phyloP scores from a whole-genome alignment of 2,888 invertebrate species.

The Drosophila birchii region DNA sequence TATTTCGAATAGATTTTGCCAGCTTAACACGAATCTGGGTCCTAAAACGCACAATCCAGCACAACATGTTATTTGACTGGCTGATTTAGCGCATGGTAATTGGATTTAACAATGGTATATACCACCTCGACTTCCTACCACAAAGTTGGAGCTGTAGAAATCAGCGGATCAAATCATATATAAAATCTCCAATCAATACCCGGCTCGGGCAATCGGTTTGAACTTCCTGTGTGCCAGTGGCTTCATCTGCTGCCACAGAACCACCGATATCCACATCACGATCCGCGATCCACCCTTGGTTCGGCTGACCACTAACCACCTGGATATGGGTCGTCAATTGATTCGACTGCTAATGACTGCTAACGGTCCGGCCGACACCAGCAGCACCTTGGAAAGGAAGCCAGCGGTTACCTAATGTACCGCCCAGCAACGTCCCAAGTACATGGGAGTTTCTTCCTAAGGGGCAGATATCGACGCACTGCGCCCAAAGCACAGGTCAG shows the following conservation, averaged over 20 bases:
- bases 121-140: neutral
- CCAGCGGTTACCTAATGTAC: conserved; percentile 63
- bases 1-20: neutral
- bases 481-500: conserved; percentile 6
- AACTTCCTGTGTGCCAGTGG: conserved; percentile 44
- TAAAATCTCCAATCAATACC: conserved; percentile 18
- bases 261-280: conserved; percentile 9
- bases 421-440: conserved; percentile 14
- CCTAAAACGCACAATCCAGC: neutral
- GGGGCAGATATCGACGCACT: conserved; percentile 24
- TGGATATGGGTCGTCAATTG: conserved; percentile 77
- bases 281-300: conserved; percentile 23
- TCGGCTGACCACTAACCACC: conserved; percentile 38
- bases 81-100: neutral
- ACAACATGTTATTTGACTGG: neutral
- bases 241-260: conserved; percentile 18
- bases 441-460: conserved; percentile 19
- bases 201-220: conserved; percentile 27
- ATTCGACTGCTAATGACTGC: conserved; percentile 74
- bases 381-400: conserved; percentile 54
- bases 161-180: conserved; percentile 15
- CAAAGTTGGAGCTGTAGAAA: conserved; percentile 9
- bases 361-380: conserved; percentile 76
- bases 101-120: neutral
- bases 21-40: conserved; percentile 1